Evolutionary conservation across 2,888 invertebrate species (phyloP), one percentile per base, ranked within the genome.

Genomic region (Hermodice carunculata): DNA sequence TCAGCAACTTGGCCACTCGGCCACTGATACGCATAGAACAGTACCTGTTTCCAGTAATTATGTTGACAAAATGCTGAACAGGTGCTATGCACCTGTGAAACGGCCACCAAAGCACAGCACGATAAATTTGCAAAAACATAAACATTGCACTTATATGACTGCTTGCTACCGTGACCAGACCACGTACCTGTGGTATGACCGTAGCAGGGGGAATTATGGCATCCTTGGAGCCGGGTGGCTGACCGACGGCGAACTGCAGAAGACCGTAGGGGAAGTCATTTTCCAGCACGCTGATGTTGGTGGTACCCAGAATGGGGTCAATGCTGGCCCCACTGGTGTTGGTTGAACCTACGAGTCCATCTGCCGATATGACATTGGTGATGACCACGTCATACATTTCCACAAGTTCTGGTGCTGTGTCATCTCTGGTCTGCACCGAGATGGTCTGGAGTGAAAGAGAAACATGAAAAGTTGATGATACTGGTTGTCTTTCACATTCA

Each of bases 261-360:
- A 84, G 66, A 4, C 85, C 85, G 71, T 80, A 77, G 0, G 81
- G 81, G 59, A 73, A 76, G 70, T 85, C 84, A 64, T 76, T 84
- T 43, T 76, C 79, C 11, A 64, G 59, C 28, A 84, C 72, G n/a
- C 75, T 71, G 6, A 85, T 69, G 2, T 51, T 70, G 26, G 73
- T 75, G 3, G 26, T 49, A 43, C 69, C 61, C 8, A 54, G 60
- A 3, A 46, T 28, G 14, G 67, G 70, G 56, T 81, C 76, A 17
- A 85, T 77, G 62, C 81, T 81, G 43, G 84, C 84, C 5, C 85
- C 85, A 70, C 84, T 84, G 2, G 75, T 78, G 61, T 78, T 73
- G n/a, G 85, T 84, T 22, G 76, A 74, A n/a, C 82, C 83, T 3
- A 69, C 49, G 11, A 69, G 28, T 2, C 79, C 80, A 67, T 82